Conservation (phyloP, 1,140 invertebrate species). For the Ips typographus region DNA sequence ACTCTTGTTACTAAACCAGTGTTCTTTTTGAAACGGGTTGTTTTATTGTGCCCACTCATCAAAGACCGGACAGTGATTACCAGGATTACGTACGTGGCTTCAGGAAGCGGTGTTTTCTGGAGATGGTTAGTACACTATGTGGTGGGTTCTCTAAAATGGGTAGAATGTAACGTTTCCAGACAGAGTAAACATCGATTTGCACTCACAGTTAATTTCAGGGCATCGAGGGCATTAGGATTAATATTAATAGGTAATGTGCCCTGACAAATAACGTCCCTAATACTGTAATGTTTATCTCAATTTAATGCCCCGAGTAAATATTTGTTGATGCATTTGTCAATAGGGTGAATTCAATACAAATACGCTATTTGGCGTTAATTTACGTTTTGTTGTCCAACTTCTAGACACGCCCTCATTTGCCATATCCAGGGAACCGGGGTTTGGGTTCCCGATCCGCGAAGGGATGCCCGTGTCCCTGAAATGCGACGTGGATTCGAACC, state of each 20-base stretch:
- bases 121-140: no score
- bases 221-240: not conserved
- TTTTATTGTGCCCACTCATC: no score
- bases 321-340: not conserved
- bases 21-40: no score
- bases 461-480: slow-evolving; percentile 82
- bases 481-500: slow-evolving; percentile 90
- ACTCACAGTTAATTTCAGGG: no score
- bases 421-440: slow-evolving; percentile 84
- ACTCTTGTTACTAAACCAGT: no score
- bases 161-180: no score
- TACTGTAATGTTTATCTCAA: not conserved
- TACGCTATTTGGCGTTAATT: not conserved
- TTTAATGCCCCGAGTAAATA: not conserved
- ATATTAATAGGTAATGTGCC: not conserved
- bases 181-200: no score
- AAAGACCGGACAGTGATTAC: no score
- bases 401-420: slow-evolving; percentile 87
- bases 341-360: not conserved
- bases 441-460: slow-evolving; percentile 81
- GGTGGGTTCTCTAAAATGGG: no score
- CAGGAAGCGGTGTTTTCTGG: no score
- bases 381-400: slow-evolving; percentile 12
- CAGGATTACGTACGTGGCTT: no score
- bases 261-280: not conserved